A percentile compares a stretch with the other conserved stretches of the same genome.
Conservation (phyloP, 2,113 vertebrate genomes). For the Cynocephalus volans region DNA sequence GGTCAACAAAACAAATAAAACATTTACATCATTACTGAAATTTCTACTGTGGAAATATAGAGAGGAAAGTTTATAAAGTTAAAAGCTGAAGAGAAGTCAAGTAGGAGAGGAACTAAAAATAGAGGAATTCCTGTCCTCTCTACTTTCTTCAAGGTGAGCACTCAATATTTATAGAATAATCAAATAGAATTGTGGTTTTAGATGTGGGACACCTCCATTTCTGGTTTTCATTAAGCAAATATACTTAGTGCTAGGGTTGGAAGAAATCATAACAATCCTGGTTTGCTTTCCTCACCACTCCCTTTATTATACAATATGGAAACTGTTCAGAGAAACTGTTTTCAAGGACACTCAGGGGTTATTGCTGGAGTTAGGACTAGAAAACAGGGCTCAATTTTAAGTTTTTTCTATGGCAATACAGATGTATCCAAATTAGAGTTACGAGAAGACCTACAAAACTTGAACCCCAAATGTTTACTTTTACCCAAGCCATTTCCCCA, state of each 20-base stretch:
- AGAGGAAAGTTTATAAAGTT: not conserved
- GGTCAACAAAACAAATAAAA: not conserved
- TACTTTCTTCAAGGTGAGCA: not conserved
- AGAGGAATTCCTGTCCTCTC: not conserved
- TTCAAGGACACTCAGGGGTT: not conserved
- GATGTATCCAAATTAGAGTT: not conserved
- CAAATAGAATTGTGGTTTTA: not conserved
- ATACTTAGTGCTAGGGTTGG: not conserved
- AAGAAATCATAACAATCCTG: not conserved
- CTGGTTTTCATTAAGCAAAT: not conserved
- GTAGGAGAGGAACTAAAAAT: not conserved
- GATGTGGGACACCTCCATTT: not conserved
- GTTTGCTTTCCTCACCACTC: not conserved
- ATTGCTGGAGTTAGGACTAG: not conserved
- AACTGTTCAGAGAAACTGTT: not conserved
- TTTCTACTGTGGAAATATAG: not conserved
- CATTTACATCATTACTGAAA: not conserved
- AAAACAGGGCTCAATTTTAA: not conserved
- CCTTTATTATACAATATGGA: not conserved
- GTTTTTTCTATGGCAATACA: not conserved
- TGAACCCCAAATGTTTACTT: not conserved
- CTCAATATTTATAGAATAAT: not conserved
- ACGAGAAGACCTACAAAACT: conserved; percentile 9
- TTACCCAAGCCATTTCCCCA: not conserved
- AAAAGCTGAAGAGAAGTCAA: not conserved